Percentiles rank a stretch among this genome's conserved stretches.
Evolutionary conservation across 1,140 invertebrate genomes (phyloP).

Genomic region (Euschistus heros): DNA sequence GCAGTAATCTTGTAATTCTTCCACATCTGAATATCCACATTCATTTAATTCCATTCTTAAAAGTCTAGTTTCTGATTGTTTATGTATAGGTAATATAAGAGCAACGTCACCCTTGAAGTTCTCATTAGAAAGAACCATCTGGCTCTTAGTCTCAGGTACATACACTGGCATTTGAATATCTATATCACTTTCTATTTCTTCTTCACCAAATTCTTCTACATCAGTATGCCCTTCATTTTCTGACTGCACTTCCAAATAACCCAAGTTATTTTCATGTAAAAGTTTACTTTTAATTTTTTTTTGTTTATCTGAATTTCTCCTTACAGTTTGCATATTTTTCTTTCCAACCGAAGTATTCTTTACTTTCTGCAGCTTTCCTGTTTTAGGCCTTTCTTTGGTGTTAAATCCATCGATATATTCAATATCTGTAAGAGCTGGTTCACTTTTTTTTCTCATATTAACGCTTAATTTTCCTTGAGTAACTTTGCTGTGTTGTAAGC

Average conservation of each 20-base stretch:
- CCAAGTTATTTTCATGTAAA: no score
- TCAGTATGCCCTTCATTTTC: constrained; percentile 7
- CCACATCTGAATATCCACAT: constrained; percentile 36
- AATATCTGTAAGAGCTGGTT: neutral
- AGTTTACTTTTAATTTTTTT: no score
- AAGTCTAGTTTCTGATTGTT: constrained; percentile 34
- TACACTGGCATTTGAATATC: constrained; percentile 13
- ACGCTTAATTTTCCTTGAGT: neutral
- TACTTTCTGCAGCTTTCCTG: no score
- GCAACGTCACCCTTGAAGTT: constrained; percentile 33
- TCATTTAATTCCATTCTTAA: constrained; percentile 30
- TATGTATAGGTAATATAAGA: constrained; percentile 30
- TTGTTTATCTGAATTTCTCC: no score
- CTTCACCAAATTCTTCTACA: constrained; percentile 21
- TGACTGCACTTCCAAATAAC: no score
- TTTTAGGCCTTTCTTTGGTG: no score
- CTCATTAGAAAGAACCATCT: constrained; percentile 39
- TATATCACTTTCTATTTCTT: constrained; percentile 19
- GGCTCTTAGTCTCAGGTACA: constrained; percentile 37
- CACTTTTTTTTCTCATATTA: constrained; percentile 4
- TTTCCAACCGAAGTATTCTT: no score
- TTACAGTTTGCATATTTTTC: no score
- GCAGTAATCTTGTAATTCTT: constrained; percentile 28
- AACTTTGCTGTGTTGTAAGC: neutral
- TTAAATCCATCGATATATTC: no score